Evolutionary conservation across 2,113 vertebrate species (phyloP).

Genomic region (Progne subis): DNA sequence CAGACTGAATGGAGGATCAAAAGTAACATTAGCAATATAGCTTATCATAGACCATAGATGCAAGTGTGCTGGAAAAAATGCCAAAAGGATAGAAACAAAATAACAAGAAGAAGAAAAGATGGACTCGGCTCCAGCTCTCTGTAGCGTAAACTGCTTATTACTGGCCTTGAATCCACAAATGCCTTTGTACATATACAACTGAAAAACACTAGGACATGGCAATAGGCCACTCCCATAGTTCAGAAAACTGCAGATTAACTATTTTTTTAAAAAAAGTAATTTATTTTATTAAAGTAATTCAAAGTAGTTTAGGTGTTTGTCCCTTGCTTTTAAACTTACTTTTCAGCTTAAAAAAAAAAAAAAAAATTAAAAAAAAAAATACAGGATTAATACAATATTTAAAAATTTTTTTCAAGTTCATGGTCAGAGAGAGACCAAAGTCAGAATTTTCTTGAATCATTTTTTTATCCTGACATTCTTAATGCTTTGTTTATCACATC

Average conservation of each 20-base stretch:
- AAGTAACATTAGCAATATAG: not conserved
- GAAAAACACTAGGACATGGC: not conserved
- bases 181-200: not conserved
- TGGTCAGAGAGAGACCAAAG: not conserved
- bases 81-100: not conserved
- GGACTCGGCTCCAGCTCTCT: not conserved
- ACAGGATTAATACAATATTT: not conserved
- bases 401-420: not conserved
- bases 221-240: not conserved
- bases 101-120: not conserved
- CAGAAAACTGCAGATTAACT: not conserved
- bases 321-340: not conserved
- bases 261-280: not conserved
- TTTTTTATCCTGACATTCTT: not conserved
- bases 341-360: not conserved
- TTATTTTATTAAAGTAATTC: not conserved
- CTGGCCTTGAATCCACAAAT: not conserved
- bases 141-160: not conserved
- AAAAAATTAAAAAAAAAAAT: not conserved
- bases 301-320: not conserved
- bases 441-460: not conserved
- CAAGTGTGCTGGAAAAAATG: not conserved
- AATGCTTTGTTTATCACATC: not conserved
- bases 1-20: not conserved
- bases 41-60: not conserved